Conservation (phyloP, 1,140 invertebrate genomes). For the Babylonia areolata region DNA sequence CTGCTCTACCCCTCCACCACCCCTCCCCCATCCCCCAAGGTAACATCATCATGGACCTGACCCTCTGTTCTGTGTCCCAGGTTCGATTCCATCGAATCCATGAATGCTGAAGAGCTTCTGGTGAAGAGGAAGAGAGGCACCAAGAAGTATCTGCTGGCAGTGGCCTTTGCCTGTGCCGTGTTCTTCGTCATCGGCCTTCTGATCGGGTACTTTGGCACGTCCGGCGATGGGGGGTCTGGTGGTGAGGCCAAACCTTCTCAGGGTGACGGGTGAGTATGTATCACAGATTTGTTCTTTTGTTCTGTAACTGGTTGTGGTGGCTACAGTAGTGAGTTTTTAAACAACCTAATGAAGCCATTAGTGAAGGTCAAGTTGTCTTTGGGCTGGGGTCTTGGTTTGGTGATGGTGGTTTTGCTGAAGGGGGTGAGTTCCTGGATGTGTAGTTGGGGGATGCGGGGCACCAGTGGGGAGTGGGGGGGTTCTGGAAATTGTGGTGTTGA, state of each 20-base stretch:
- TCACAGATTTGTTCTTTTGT: not conserved
- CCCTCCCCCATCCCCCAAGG: not conserved
- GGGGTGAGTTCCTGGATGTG: too few species aligned
- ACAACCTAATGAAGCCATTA: too few species aligned
- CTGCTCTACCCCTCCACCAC: not conserved
- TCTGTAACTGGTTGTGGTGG: too few species aligned
- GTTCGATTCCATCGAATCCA: constrained; percentile 49
- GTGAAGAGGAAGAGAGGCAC: constrained; percentile 42
- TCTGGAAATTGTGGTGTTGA: too few species aligned
- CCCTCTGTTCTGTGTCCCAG: not conserved
- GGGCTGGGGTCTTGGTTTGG: too few species aligned
- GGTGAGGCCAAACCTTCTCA: not conserved
- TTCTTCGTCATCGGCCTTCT: constrained; percentile 45
- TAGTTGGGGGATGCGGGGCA: too few species aligned
- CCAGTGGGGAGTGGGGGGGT: too few species aligned
- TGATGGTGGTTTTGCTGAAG: too few species aligned
- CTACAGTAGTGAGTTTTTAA: too few species aligned
- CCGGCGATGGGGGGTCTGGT: not conserved
- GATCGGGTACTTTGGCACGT: constrained; percentile 39
- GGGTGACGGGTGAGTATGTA: not conserved
- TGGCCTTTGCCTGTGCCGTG: constrained; percentile 28
- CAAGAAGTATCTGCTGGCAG: constrained; percentile 34
- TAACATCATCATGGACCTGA: not conserved
- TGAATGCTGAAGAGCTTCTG: constrained; percentile 46
- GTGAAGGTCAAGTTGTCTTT: too few species aligned